Base-by-base conservation (phyloP, 2,113 vertebrate species). In the Cynocephalus volans region DNA sequence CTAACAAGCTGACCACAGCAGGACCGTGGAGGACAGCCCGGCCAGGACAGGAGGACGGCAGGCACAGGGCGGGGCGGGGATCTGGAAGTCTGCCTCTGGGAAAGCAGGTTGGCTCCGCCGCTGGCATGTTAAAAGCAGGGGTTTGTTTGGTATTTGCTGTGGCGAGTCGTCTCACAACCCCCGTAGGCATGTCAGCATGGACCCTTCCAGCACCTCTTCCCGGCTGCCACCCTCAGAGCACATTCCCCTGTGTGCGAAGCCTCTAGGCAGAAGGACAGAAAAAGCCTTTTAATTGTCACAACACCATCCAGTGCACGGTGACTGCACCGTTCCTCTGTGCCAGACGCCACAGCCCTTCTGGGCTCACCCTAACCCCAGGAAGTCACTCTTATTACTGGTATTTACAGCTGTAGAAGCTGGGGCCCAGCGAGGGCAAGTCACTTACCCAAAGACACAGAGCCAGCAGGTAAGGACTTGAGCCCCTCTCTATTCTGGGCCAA, bases 221-320 rank as follows among this genome's bases (percentile, higher is more conserved):
- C 8, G 5, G 50, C n/a, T 33, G 24, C 73, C 56, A 18, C 31
- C 54, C 23, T 0, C 62, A 52, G 75, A 36, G 3, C 0, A 54
- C 81, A 0, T 23, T 33, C 45, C 80, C 15, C 2, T 0, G 69
- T 2, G 15, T 14, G 33, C 31, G 3, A 17, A 69, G 50, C 36
- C 48, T 52, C 69, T 0, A 0, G 36, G 41, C 14, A 26, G 4
- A 18, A 9, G 31, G 54, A 48, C 64, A 7, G 24, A 12, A 52
- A 26, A n/a, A 10, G 58, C 26, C 52, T 19, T 23, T 11, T 33
- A 2, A 3, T 11, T 13, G 8, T 48, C 48, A 24, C 50, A 24
- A 4, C 18, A 6, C 17, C 9, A 9, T 3, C 62, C 52, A 2
- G 4, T 8, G 12, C 1, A 0, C 8, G 0, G 0, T 9, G 1